These are phyloP conservation scores for Oreortyx pictus DNA, from an alignment of 2,797 vertebrate genomes.

Conservation along the genomic window DNA sequence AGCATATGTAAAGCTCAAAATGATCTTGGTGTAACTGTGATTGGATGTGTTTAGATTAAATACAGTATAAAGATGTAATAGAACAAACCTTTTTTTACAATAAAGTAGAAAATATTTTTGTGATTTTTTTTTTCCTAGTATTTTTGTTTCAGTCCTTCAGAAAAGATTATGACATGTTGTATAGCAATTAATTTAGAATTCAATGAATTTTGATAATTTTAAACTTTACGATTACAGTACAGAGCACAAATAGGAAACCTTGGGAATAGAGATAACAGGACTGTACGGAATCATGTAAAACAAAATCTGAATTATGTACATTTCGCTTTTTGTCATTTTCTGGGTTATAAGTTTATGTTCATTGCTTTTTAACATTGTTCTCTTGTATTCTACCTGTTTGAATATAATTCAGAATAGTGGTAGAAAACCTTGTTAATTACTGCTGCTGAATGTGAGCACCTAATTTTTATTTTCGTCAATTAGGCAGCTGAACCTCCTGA, in stretches of 20 bases:
- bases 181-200: not conserved
- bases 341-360: not conserved
- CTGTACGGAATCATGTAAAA: not conserved
- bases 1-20: not conserved
- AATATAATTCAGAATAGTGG: not conserved
- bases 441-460: not conserved
- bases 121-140: not conserved
- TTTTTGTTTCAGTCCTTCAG: not conserved
- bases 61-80: no score
- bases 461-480: not conserved
- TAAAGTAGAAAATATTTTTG: not conserved
- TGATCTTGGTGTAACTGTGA: not conserved
- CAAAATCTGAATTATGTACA: not conserved
- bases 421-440: not conserved
- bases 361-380: not conserved
- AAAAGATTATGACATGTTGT: fast-evolving
- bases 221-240: not conserved
- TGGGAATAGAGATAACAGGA: not conserved
- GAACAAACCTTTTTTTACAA: not conserved
- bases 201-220: not conserved
- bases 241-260: not conserved
- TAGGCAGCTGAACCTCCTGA: constrained; percentile 96
- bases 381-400: not conserved
- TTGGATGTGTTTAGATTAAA: not conserved
- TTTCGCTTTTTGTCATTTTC: not conserved